A percentile compares a stretch with the other conserved stretches of the same genome.
Evolutionary conservation across 1,140 invertebrate genomes (phyloP).

Genomic region (Drosophila oshimai): DNA sequence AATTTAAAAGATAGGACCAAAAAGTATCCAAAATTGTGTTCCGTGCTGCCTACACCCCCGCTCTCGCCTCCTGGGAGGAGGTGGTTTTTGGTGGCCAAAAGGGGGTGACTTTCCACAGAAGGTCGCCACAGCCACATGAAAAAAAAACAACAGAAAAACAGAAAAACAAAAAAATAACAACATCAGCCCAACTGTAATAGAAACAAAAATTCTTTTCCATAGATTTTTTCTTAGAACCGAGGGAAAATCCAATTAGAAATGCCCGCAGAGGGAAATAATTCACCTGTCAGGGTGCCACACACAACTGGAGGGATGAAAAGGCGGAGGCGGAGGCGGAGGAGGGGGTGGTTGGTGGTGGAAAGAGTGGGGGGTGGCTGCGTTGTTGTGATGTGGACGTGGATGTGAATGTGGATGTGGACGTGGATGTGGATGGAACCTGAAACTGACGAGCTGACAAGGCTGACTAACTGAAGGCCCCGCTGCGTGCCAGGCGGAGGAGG

Average conservation of each 20-base stretch:
- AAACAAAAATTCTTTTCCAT: constrained; percentile 69
- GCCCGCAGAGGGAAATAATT: constrained; percentile 82
- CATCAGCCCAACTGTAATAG: constrained; percentile 20
- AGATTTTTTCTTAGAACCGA: constrained; percentile 82
- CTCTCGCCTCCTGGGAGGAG: background rate
- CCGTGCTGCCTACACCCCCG: background rate
- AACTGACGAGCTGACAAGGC: constrained; percentile 71
- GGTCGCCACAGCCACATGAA: constrained; percentile 36
- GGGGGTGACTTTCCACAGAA: constrained; percentile 34
- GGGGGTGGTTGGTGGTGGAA: background rate
- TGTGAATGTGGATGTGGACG: constrained; percentile 27
- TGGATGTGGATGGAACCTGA: constrained; percentile 58
- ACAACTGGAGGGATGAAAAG: constrained; percentile 4
- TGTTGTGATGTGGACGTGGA: constrained; percentile 26
- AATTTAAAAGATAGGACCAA: too few relatives aligned
- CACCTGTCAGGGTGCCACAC: constrained; percentile 72
- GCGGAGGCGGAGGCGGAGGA: background rate
- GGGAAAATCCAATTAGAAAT: constrained; percentile 82
- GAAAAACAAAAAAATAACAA: background rate
- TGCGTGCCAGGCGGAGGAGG: constrained; percentile 39
- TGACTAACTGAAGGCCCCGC: constrained; percentile 67
- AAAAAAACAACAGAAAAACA: background rate
- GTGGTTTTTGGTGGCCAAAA: too few relatives aligned
- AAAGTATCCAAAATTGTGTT: background rate
- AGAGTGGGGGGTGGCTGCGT: constrained; percentile 32